Percentiles rank a stretch among this genome's conserved stretches.
Conservation (phyloP, 2,797 vertebrate genomes). For the Takifugu rubripes region DNA sequence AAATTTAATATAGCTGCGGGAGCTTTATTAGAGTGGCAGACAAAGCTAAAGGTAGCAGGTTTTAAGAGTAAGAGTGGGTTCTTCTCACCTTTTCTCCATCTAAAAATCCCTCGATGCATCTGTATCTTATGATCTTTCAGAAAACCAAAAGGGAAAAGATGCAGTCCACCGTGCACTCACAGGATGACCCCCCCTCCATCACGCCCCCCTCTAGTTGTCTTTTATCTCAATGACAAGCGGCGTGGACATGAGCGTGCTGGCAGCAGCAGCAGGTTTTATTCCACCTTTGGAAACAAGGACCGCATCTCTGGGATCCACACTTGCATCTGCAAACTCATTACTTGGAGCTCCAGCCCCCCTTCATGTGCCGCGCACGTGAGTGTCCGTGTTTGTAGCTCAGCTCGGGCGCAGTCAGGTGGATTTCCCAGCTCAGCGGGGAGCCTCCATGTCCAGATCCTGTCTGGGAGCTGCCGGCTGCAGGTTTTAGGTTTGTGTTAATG, state of each 20-base stretch:
- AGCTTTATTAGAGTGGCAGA: slow-evolving; percentile 5
- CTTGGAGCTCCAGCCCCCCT: too few relatives aligned
- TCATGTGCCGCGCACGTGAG: slow-evolving; percentile 14
- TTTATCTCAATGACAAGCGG: slow-evolving; percentile 37
- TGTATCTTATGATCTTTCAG: slow-evolving; percentile 35
- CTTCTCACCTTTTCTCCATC: slow-evolving; percentile 19
- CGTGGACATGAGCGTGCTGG: slow-evolving; percentile 40
- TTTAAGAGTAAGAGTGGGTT: slow-evolving; percentile 19
- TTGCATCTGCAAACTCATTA: too few relatives aligned
- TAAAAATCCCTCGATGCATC: slow-evolving; percentile 20
- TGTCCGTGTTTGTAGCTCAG: slow-evolving; percentile 12
- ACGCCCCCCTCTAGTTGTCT: slow-evolving; percentile 17
- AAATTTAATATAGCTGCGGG: slow-evolving; percentile 39
- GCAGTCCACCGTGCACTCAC: background rate
- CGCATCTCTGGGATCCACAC: slow-evolving; percentile 7
- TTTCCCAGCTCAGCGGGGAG: too few relatives aligned
- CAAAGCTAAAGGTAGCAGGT: too few relatives aligned
- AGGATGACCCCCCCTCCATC: too few relatives aligned
- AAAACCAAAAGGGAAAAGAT: slow-evolving; percentile 10
- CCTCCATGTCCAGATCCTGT: too few relatives aligned
- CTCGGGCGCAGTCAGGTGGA: too few relatives aligned
- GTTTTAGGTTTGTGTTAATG: too few relatives aligned
- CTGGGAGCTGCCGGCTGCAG: too few relatives aligned
- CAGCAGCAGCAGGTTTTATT: background rate
- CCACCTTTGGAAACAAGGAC: too few relatives aligned